Evolutionary conservation across 2,113 vertebrate species (phyloP).

Genomic region (Ptychochromis oligacanthus): DNA sequence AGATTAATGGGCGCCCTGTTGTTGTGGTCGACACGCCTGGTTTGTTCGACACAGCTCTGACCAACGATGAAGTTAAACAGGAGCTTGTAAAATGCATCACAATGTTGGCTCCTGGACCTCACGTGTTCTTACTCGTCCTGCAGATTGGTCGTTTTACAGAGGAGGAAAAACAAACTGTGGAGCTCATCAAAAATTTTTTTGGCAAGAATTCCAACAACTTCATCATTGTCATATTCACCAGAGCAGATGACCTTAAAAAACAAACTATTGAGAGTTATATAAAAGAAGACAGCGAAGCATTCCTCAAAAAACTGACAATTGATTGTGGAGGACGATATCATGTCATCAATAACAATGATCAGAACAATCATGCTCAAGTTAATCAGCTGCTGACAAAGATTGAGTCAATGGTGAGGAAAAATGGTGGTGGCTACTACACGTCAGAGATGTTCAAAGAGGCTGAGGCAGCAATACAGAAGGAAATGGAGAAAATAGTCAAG

Average conservation of each 20-base stretch:
- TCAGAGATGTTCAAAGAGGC: constrained; percentile 23
- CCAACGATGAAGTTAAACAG: not conserved
- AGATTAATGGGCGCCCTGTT: not conserved
- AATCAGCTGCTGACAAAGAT: constrained; percentile 20
- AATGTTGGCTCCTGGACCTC: too few species aligned
- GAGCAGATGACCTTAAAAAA: too few species aligned
- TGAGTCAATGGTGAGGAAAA: constrained; percentile 5
- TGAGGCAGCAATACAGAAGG: constrained; percentile 3
- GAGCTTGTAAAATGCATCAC: constrained; percentile 30
- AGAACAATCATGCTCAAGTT: constrained; percentile 38
- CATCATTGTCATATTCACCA: too few species aligned
- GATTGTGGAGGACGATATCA: not conserved
- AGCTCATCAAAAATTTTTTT: too few species aligned
- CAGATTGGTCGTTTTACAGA: too few species aligned
- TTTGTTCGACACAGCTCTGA: constrained; percentile 13
- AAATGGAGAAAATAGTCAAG: not conserved
- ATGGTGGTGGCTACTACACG: constrained; percentile 20
- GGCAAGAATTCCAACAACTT: too few species aligned
- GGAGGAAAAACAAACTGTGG: too few species aligned
- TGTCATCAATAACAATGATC: constrained; percentile 37
- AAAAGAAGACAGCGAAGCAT: not conserved
- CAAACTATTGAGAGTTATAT: too few species aligned
- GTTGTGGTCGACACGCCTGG: constrained; percentile 15
- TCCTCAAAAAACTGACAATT: not conserved
- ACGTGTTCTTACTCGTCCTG: too few species aligned